A percentile compares a stretch with the other conserved stretches of the same genome.
Conservation (phyloP, 1,140 invertebrate species). For the Brachionus plicatilis region DNA sequence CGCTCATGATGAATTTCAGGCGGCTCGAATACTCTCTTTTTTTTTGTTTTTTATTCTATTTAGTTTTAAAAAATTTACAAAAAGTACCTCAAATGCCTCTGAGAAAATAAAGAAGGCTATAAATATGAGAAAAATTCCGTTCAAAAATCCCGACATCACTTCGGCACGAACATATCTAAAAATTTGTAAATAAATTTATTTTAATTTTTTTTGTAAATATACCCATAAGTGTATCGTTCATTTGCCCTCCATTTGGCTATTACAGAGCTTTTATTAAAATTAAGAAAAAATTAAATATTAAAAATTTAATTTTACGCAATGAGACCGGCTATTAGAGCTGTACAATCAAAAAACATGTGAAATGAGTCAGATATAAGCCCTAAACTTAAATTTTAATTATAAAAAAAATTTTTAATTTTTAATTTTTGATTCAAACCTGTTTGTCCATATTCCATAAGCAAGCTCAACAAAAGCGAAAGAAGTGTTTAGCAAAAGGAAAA, state of each 20-base stretch:
- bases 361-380: constrained; percentile 95
- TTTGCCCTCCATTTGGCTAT: constrained; percentile 77
- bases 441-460: constrained; percentile 89
- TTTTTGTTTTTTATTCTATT: neutral
- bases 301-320: constrained; percentile 61
- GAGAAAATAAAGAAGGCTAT: constrained; percentile 93
- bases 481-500: constrained; percentile 36
- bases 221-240: constrained; percentile 83
- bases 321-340: constrained; percentile 84
- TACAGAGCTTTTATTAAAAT: constrained; percentile 57
- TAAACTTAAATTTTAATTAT: constrained; percentile 52
- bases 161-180: constrained; percentile 74
- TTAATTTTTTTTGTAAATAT: neutral
- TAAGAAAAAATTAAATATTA: neutral
- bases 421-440: constrained; percentile 58
- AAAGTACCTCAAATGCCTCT: constrained; percentile 71
- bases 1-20: constrained; percentile 60
- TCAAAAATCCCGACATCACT: constrained; percentile 90
- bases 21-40: constrained; percentile 58
- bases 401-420: neutral
- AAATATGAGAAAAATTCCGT: constrained; percentile 86
- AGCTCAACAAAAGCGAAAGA: constrained; percentile 83
- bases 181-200: neutral
- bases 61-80: neutral
- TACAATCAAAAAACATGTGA: constrained; percentile 99